These are phyloP conservation scores for Phymatocera aterrima DNA, from an alignment of 2,888 invertebrate species.

Conservation along the genomic window DNA sequence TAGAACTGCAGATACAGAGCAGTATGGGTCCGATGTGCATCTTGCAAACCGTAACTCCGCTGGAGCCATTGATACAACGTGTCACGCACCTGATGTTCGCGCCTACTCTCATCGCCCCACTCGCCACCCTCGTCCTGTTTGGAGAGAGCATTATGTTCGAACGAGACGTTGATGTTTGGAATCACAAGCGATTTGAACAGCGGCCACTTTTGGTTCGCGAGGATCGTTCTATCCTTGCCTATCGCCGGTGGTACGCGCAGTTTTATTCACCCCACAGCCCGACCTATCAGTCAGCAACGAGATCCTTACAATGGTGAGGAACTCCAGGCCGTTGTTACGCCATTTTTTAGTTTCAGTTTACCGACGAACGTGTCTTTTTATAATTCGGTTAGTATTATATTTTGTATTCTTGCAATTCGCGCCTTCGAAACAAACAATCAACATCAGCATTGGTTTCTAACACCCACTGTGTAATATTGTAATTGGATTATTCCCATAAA, in stretches of 20 bases:
- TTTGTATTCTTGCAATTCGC: neutral
- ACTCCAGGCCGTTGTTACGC: neutral
- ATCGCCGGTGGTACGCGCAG: conserved; percentile 89
- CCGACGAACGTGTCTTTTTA: neutral
- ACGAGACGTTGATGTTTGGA: conserved; percentile 91
- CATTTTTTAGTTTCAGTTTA: neutral
- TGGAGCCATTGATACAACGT: conserved; percentile 85
- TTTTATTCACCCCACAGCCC: conserved; percentile 88
- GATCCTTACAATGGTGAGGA: conserved; percentile 64
- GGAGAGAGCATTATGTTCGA: conserved; percentile 87
- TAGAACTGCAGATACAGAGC: conserved; percentile 81
- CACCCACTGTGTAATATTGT: too few species aligned
- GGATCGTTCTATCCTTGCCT: conserved; percentile 84
- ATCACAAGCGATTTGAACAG: conserved; percentile 85
- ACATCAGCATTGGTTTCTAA: neutral
- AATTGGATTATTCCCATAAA: neutral
- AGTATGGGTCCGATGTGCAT: conserved; percentile 80
- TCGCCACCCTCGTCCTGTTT: conserved; percentile 81
- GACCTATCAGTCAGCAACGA: conserved; percentile 70
- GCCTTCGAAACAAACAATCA: neutral
- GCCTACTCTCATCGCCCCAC: conserved; percentile 78
- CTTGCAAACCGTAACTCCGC: conserved; percentile 87
- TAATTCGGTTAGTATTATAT: neutral
- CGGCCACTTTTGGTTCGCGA: conserved; percentile 85
- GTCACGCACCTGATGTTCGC: conserved; percentile 88